These are phyloP conservation scores for Nansenia antarctica DNA, from an alignment of 2,113 vertebrate species.

Conservation along the genomic window DNA sequence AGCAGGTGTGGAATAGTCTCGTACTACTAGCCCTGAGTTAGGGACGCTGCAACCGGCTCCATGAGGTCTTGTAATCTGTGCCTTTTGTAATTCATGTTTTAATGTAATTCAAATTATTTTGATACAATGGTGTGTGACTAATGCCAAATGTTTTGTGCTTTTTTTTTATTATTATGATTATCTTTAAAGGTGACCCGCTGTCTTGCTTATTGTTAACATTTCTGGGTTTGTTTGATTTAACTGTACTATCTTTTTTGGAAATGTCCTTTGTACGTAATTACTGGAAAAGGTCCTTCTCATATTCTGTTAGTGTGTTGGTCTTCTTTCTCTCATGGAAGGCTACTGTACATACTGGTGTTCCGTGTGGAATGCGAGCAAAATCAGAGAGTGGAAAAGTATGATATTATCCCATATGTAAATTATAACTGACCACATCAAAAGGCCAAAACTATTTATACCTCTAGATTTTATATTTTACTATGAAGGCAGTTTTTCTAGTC, in stretches of 20 bases:
- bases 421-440: slow-evolving; percentile 74
- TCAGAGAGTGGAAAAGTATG: slow-evolving; percentile 40
- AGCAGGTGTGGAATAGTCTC: too few relatives aligned
- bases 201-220: slow-evolving; percentile 46
- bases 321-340: neutral
- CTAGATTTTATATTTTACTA: slow-evolving; percentile 99
- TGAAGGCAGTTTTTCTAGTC: slow-evolving; percentile 89
- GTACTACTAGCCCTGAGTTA: too few relatives aligned
- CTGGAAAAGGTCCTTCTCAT: neutral
- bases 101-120: slow-evolving; percentile 75
- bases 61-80: slow-evolving; percentile 82
- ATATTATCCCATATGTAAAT: slow-evolving; percentile 73
- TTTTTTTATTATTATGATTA: slow-evolving; percentile 36
- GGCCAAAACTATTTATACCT: slow-evolving; percentile 98
- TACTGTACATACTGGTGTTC: slow-evolving; percentile 42
- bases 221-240: slow-evolving; percentile 68
- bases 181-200: slow-evolving; percentile 29
- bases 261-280: neutral
- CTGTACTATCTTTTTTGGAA: slow-evolving; percentile 28
- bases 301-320: neutral
- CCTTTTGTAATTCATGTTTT: slow-evolving; percentile 85
- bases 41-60: slow-evolving; percentile 64
- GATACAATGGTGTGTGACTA: slow-evolving; percentile 72
- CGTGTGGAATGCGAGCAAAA: neutral
- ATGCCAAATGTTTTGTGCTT: slow-evolving; percentile 67